Base-by-base conservation (phyloP, 2,888 invertebrate genomes). In the Athripsodes cinereus region DNA sequence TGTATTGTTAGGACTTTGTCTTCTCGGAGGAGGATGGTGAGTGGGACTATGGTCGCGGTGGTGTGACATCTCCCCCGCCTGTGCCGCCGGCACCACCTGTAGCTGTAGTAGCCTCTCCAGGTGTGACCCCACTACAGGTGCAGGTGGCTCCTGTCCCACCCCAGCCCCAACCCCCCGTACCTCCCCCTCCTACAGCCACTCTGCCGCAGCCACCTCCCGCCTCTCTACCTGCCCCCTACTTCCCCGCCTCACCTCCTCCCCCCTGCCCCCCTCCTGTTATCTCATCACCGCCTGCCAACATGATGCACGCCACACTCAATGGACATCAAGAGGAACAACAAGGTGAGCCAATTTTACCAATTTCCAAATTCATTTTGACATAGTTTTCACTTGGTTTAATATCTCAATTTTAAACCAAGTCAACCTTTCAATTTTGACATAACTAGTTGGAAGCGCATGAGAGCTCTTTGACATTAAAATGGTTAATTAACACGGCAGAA, bases 11-110 rank as follows among this genome's bases (percentile, higher is more conserved):
- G 79, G 81, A 81, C 71, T 74, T 76, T 73, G 76, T 85, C 72
- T 77, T 82, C 75, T 71, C 76, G 13, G 83, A 83, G 71, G 83
- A 83, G 66, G 82, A 82, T 66, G 79, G 78, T 64, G 62, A 64
- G 49, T 64, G 62, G 61, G 62, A 55, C 18, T 62, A 62, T 40
- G 21, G 47, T 3, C 20, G 47, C 19, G 47, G 47, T 19, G 47
- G 6, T 68, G 57, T 59, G 35, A 21, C 63, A 34, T 50, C 62
- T 51, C 63, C 59, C n/a, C 64, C 62, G 16, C 64, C 61, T 55
- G 66, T 65, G 19, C 68, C 62, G 56, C 63, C 65, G 22, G 55
- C 60, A 55, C 67, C 60, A 65, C 59, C 66, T 65, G 5, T 55
- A 10, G 56, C 66, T 66, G 8, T 40, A 13, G 40, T 40, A 13